Evolutionary conservation across 1,140 invertebrate genomes (phyloP), one percentile per base, ranked within the genome.

Genomic region (Physella acuta): DNA sequence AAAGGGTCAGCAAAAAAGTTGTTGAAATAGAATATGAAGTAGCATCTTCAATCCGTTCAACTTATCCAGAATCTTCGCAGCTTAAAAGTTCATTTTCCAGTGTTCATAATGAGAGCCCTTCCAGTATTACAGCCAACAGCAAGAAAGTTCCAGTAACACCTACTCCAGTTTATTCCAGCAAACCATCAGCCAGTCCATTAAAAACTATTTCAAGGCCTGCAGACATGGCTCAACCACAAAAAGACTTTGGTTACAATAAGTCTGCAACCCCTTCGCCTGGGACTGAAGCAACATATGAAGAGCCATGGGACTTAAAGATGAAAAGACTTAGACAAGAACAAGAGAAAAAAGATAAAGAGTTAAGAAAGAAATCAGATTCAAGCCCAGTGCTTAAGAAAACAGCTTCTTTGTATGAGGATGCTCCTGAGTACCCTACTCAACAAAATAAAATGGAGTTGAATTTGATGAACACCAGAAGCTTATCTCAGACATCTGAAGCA

Each of bases 11-110:
- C 0, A 68, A 68, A 39, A 68, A 60, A 36, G 53, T 58, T n/a
- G 66, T 68, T 11, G 66, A 68, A 39, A 68, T 68, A 44, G 66
- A 68, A 28, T 68, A 68, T 49, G 66, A 68, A 24, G 56, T 68
- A 17, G 66, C 66, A 11, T 39, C 53, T 28, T 37, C 3, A 20
- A 68, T 68, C 33, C 56, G 55, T n/a, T 16, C 11, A 17, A 5
- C 5, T 51, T 24, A 55, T 36, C 8, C 20, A 11, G 39, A 44
- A 11, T 8, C 39, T 44, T 11, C 8, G 20, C 39, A 44, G 20
- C 8, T 20, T 11, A 44, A 44, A 20, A 8, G 8, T 20, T 20
- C 39, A 8, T n/a, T n/a, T n/a, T n/a, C n/a, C n/a, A n/a, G n/a
- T n/a, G n/a, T n/a, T n/a, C n/a, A n/a, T n/a, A 44, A 20, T 44